Evolutionary conservation across 2,888 invertebrate species (phyloP), one percentile per base, ranked within the genome.

Genomic region (Augochlorella aurata): DNA sequence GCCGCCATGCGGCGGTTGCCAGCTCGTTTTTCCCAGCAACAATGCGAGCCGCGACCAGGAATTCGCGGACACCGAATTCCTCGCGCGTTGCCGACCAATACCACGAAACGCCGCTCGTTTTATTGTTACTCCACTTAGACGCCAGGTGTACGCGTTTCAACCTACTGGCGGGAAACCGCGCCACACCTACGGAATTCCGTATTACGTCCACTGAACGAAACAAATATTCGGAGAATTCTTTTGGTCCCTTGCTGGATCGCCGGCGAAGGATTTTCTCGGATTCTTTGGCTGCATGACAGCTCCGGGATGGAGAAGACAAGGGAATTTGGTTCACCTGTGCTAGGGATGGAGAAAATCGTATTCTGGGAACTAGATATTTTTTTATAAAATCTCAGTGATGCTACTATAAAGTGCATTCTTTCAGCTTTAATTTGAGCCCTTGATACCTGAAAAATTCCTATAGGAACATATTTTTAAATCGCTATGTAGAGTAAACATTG

Each of bases 1-100:
- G 69, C 82, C 49, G 29, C 70, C 74, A 61, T 29, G 38, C 38
- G 29, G 24, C 58, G 70, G 74, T 74, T 61, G 52, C 21, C 50
- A 45, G 54, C 50, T 45, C 73, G 67, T 81, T 81, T 75, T 81
- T 82, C 81, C 72, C 12, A 3, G 50, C 68, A 69, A 66, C 65
- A 82, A 76, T 75, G 68, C 68, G 63, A 44, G 5, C 74, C 74
- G 29, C 74, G 18, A 80, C 75, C 16, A 67, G 80, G 81, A 81
- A 81, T 81, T 80, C 71, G 50, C 29, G 74, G 24, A 16, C 44
- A 58, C 47, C 70, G 74, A 74, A 81, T 81, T 80, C 71, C 81
- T 52, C 47, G 47, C 63, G 47, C 24, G 81, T 75, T 38, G 49
- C 44, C 54, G 47, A 21, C 29, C 63, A 73, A 79, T 81, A 70